Base-by-base conservation (phyloP, 2,113 vertebrate species). In the Siphamia tubifer region DNA sequence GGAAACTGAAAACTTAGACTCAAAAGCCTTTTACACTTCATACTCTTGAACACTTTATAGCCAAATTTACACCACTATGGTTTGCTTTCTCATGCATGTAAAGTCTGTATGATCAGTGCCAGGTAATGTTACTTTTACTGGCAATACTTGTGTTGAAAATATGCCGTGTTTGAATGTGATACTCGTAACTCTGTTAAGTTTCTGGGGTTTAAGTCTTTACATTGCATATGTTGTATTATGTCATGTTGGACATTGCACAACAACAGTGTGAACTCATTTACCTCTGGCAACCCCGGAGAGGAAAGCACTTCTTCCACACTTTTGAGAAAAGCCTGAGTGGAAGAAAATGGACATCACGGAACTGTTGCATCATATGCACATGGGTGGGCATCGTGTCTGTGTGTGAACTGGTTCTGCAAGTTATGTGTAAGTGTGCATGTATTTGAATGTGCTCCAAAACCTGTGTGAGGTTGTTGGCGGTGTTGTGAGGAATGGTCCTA, bases 311-410 rank as follows among this genome's bases (percentile, higher is more conserved):
- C 92, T 64, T 91, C 94, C 64, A 96, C 74, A 7, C 92, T 91
- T 80, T 90, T 91, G 40, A 99, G 89, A 87, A 99, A 98, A 6
- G 90, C 89, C 98, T 99, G 52, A 3, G 58, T 49, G 79, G 56
- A 82, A 40, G 70, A 89, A 79, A 82, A 66, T 1, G 45, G 49
- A 86, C 45, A 69, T 66, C 38, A 79, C 7, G 27, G 54, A 74
- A 68, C 63, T 49, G 74, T 76, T 82, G 82, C 57, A 49, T 87
- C 72, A 83, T 25, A 7, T 23, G 32, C 13, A 28, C 56, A 69
- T 31, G 57, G 55, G 48, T 64, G 63, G 56, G 60, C 62, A 68
- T 61, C 52, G 48, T 58, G 42, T 71, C 12, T 70, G 47, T 48
- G 49, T 71, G 56, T 74, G 75, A 80, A 56, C 20, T 74, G 35